Percentiles rank a stretch among this genome's conserved stretches.
These are phyloP conservation scores for Frankliniella fusca DNA, from an alignment of 2,888 invertebrate species.

Conservation along the genomic window DNA sequence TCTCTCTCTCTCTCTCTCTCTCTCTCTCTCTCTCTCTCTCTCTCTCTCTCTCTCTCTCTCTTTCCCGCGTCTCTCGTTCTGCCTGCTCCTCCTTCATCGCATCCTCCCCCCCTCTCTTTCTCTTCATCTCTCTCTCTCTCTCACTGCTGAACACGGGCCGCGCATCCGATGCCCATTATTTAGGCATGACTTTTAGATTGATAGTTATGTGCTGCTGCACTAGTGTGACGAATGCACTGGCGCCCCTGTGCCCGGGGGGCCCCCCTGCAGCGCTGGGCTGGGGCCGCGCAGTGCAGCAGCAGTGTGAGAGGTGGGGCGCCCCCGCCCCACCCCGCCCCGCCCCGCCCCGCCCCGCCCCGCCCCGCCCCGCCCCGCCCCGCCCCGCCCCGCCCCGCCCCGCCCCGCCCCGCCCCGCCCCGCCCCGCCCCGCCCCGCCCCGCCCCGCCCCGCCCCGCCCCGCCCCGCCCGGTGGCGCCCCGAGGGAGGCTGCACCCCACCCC, in stretches of 20 bases:
- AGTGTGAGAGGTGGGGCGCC: neutral
- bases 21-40: too few species aligned
- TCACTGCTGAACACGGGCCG: constrained; percentile 2
- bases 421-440: too few species aligned
- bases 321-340: neutral
- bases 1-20: too few species aligned
- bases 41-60: too few species aligned
- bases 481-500: too few species aligned
- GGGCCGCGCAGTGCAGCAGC: neutral
- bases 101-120: too few species aligned
- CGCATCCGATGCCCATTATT: constrained; percentile 13
- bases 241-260: neutral
- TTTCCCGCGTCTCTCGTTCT: too few species aligned
- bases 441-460: neutral
- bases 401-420: neutral
- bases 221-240: constrained; percentile 19
- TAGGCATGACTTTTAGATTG: constrained; percentile 26
- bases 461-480: too few species aligned
- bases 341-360: neutral
- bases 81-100: too few species aligned
- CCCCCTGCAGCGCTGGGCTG: neutral
- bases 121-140: neutral
- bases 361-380: neutral
- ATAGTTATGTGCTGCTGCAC: constrained; percentile 18
- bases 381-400: neutral